Evolutionary conservation across 2,888 invertebrate genomes (phyloP).

Genomic region (Drosophila rellima): DNA sequence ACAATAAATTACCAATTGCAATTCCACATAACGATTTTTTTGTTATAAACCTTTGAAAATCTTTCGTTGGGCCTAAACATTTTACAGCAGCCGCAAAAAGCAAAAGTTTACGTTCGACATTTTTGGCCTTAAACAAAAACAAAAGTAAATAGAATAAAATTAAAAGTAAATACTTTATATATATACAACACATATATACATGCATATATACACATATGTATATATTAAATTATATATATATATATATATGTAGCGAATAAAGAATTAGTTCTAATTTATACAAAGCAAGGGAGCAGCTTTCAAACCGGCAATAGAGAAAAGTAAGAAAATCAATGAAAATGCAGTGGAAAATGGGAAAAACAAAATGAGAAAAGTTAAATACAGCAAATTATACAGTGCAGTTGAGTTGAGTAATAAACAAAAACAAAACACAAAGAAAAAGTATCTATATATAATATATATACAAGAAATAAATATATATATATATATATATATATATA

Average conservation of each 20-base stretch:
- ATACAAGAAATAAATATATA: slow-evolving; percentile 62
- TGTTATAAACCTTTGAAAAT: slow-evolving; percentile 8
- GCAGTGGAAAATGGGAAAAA: slow-evolving; percentile 18
- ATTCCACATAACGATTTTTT: slow-evolving; percentile 51
- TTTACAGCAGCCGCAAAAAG: slow-evolving; percentile 9
- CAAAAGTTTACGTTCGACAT: slow-evolving; percentile 69
- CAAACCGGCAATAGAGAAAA: slow-evolving; percentile 49
- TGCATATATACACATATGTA: slow-evolving; percentile 58
- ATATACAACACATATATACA: slow-evolving; percentile 60
- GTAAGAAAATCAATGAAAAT: slow-evolving; percentile 29
- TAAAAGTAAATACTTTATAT: slow-evolving; percentile 61
- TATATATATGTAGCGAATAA: slow-evolving; percentile 52
- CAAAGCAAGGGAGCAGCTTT: slow-evolving; percentile 77
- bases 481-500: slow-evolving; percentile 67
- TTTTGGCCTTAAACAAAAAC: slow-evolving; percentile 79
- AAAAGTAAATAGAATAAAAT: slow-evolving; percentile 29
- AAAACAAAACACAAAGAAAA: slow-evolving; percentile 39
- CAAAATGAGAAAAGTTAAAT: slow-evolving; percentile 22
- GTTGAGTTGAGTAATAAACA: slow-evolving; percentile 45
- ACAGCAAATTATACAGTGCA: slow-evolving; percentile 27
- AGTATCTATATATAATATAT: slow-evolving; percentile 67
- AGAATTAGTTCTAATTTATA: slow-evolving; percentile 72
- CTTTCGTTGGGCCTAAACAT: slow-evolving; percentile 17
- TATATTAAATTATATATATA: slow-evolving; percentile 37
- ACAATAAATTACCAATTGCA: slow-evolving; percentile 71